These are phyloP conservation scores for Dryoscopus gambensis DNA, from an alignment of 2,113 vertebrate genomes.

Conservation along the genomic window DNA sequence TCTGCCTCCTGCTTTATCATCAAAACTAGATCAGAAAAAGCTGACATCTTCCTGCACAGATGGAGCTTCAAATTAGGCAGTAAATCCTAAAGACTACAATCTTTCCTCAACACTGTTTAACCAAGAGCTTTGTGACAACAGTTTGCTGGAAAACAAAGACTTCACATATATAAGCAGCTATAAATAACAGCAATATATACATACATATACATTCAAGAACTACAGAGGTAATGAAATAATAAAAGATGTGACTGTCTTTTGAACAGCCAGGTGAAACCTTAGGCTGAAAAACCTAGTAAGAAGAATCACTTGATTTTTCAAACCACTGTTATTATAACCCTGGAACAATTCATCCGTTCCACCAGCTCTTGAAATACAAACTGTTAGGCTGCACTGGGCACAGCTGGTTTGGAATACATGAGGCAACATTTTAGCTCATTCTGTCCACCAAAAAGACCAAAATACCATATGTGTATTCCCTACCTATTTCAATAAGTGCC, in stretches of 20 bases:
- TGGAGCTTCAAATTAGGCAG: neutral
- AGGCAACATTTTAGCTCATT: neutral
- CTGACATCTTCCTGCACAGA: neutral
- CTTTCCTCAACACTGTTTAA: neutral
- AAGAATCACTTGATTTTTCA: neutral
- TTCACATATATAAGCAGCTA: neutral
- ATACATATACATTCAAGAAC: neutral
- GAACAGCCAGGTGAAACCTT: neutral
- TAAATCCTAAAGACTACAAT: neutral
- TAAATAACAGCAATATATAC: neutral
- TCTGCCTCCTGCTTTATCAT: neutral
- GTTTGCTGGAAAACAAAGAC: neutral
- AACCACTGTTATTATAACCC: neutral
- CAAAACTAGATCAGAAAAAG: neutral
- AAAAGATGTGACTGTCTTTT: neutral
- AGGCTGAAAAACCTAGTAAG: neutral
- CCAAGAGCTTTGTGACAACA: neutral
- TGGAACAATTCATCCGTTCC: neutral
- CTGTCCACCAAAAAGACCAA: neutral
- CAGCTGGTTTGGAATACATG: neutral
- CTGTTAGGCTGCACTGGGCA: neutral
- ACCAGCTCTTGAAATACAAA: neutral
- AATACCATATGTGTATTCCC: neutral
- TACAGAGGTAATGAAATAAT: neutral
- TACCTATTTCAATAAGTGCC: neutral